Evolutionary conservation across 2,888 invertebrate genomes (phyloP).

Genomic region (Blomia tropicalis): DNA sequence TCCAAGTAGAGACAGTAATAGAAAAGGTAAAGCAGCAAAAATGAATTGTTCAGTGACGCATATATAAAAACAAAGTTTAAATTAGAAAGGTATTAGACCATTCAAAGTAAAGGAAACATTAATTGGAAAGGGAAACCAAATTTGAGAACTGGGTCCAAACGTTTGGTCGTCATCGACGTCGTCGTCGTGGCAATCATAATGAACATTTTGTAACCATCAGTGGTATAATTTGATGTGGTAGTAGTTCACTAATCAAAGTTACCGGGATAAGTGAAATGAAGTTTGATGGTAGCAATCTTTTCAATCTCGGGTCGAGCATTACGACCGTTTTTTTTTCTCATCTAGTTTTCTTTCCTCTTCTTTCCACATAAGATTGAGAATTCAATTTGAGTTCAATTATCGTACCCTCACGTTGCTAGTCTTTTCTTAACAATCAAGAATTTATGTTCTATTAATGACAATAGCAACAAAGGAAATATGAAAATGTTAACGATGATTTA

Average conservation of each 20-base stretch:
- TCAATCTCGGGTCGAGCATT: background rate
- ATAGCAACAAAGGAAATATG: background rate
- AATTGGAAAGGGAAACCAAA: too few relatives aligned
- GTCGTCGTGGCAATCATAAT: background rate
- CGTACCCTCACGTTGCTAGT: background rate
- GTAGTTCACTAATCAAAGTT: background rate
- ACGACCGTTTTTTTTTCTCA: background rate
- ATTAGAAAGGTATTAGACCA: too few relatives aligned
- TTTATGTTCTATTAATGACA: background rate
- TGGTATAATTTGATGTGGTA: background rate
- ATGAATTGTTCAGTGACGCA: too few relatives aligned
- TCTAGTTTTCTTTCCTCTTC: background rate
- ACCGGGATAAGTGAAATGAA: background rate
- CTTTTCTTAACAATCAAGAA: background rate
- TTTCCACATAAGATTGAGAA: background rate
- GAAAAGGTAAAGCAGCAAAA: too few relatives aligned
- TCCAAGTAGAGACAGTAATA: too few relatives aligned
- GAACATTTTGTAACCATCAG: background rate
- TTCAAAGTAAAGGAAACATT: too few relatives aligned
- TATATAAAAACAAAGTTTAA: too few relatives aligned
- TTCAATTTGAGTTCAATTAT: slow-evolving; percentile 11
- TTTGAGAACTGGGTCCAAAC: too few relatives aligned
- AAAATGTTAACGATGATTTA: slow-evolving; percentile 13
- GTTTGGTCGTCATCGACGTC: too few relatives aligned
- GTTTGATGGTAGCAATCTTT: background rate